phyloP scores from a whole-genome alignment of 2,113 vertebrate genomes.

The Melospiza georgiana region DNA sequence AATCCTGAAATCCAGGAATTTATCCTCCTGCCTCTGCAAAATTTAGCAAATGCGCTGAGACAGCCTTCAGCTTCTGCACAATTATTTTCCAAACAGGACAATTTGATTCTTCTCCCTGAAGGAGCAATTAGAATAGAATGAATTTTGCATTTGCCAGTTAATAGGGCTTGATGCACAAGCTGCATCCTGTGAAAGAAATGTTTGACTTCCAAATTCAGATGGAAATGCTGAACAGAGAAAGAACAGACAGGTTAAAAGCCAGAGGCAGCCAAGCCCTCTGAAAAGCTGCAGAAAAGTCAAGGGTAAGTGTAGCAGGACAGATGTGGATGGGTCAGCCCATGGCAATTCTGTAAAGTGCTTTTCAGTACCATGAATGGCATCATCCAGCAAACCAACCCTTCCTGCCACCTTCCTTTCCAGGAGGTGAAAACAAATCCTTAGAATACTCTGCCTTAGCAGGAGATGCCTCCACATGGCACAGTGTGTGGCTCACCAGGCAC shows the following conservation, averaged over 20 bases:
- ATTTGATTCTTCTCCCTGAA: not conserved
- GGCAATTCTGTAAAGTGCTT: not conserved
- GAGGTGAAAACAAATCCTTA: not conserved
- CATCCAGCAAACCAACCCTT: not conserved
- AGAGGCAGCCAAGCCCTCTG: not conserved
- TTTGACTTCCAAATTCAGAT: not conserved
- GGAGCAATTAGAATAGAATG: not conserved
- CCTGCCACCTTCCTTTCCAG: not conserved
- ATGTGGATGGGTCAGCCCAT: not conserved
- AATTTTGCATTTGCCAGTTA: not conserved
- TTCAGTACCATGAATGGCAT: not conserved
- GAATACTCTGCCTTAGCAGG: not conserved
- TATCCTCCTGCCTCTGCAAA: not conserved
- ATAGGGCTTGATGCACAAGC: not conserved
- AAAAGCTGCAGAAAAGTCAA: not conserved
- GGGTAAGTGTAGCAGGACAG: not conserved
- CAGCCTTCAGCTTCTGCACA: not conserved
- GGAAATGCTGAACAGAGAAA: not conserved
- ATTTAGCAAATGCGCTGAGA: not conserved
- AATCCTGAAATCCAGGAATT: not conserved
- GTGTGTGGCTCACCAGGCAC: not conserved
- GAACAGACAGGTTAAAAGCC: not conserved
- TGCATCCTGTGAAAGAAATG: not conserved
- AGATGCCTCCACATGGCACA: fast-evolving
- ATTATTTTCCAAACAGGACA: not conserved